These are phyloP conservation scores for Athrips mouffetella DNA, from an alignment of 2,888 invertebrate genomes.

Conservation along the genomic window DNA sequence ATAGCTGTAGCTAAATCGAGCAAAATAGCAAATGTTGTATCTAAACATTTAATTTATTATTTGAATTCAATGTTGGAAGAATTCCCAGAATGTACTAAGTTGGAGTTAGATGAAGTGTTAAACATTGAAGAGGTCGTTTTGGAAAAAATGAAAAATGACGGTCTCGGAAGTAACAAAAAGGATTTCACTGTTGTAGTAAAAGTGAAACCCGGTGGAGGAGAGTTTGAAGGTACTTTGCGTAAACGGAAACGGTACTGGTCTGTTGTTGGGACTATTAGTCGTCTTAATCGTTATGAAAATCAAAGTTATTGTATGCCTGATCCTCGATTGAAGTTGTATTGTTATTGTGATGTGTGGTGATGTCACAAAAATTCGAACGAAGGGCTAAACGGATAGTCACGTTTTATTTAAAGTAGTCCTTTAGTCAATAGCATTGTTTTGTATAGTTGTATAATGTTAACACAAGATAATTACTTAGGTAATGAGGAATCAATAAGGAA, in stretches of 20 bases:
- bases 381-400: too few relatives aligned
- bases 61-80: neutral
- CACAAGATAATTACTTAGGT: too few relatives aligned
- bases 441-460: too few relatives aligned
- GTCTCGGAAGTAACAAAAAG: conserved; percentile 28
- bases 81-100: neutral
- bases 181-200: neutral
- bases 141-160: neutral
- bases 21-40: neutral
- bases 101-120: neutral
- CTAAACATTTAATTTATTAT: neutral
- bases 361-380: too few relatives aligned
- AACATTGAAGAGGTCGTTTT: neutral
- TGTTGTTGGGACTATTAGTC: conserved; percentile 3
- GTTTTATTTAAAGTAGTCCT: too few relatives aligned
- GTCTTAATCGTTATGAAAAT: conserved; percentile 8
- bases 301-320: conserved; percentile 5
- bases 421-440: too few relatives aligned
- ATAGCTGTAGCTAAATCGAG: conserved; percentile 15
- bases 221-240: conserved; percentile 11
- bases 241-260: neutral
- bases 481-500: too few relatives aligned
- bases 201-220: conserved; percentile 6
- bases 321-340: conserved; percentile 4
- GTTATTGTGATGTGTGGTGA: too few relatives aligned